Percentiles rank a stretch among this genome's conserved stretches.
Conservation (phyloP, 2,797 vertebrate genomes). For the Anniella stebbinsi region DNA sequence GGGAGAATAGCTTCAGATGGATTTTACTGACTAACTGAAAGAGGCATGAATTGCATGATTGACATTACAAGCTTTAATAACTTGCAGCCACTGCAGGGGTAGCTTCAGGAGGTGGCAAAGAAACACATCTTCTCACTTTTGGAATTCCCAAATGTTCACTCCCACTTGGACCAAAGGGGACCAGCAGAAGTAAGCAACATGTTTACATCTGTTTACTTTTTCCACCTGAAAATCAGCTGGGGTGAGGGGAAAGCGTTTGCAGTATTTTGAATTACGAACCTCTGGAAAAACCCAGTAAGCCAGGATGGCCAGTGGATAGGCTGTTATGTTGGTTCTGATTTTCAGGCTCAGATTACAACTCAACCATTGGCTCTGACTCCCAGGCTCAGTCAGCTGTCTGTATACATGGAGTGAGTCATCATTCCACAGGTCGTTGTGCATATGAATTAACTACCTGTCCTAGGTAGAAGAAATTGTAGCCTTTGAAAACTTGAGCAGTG, state of each 20-base stretch:
- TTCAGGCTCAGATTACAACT: not conserved
- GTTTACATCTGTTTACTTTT: not conserved
- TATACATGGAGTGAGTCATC: not conserved
- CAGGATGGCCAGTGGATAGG: not conserved
- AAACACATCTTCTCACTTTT: not conserved
- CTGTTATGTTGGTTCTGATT: not conserved
- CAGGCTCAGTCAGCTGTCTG: not conserved
- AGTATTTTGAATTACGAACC: not conserved
- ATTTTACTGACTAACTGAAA: not conserved
- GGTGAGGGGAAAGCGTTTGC: not conserved
- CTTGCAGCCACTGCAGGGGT: not conserved
- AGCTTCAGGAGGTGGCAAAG: not conserved
- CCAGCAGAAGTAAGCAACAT: not conserved
- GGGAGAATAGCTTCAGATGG: not conserved
- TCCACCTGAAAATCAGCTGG: not conserved
- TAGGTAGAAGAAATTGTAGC: not conserved
- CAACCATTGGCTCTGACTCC: not conserved
- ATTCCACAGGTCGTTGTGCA: not conserved
- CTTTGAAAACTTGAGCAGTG: not conserved
- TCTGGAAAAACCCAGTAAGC: no score
- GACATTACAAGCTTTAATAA: conserved; percentile 4
- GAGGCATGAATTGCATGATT: not conserved
- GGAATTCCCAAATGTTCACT: not conserved
- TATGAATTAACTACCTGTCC: not conserved
- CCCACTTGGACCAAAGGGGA: not conserved